Conservation (phyloP, 2,797 vertebrate species). For the Sebastes nivosus region DNA sequence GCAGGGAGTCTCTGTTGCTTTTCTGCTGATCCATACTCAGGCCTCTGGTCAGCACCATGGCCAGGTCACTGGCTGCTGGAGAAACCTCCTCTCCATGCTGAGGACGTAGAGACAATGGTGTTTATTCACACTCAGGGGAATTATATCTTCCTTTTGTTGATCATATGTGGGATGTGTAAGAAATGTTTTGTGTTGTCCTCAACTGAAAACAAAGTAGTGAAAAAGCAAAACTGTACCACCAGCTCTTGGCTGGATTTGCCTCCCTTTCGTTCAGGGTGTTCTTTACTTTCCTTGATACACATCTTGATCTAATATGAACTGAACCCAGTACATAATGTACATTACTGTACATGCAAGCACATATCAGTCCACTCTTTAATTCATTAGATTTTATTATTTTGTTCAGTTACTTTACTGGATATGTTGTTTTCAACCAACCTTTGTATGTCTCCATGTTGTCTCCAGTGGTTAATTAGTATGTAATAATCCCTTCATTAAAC, state of each 20-base stretch:
- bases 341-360: not conserved
- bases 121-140: not conserved
- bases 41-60: conserved; percentile 94
- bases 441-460: too few relatives aligned
- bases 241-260: not conserved
- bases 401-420: not conserved
- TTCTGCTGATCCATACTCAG: conserved; percentile 96
- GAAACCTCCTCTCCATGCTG: conserved; percentile 94
- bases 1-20: conserved; percentile 95
- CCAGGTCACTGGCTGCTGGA: conserved; percentile 93
- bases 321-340: not conserved
- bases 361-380: not conserved
- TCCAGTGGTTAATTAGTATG: not conserved
- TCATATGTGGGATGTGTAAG: not conserved
- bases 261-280: not conserved
- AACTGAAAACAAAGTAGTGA: not conserved
- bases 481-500: not conserved
- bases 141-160: not conserved
- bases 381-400: not conserved
- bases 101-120: not conserved
- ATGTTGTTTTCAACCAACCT: not conserved
- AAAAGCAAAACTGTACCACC: not conserved
- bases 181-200: not conserved
- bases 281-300: not conserved
- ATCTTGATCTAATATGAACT: not conserved